Evolutionary conservation across 2,888 invertebrate species (phyloP).

Genomic region (Trachelus troglodyta): DNA sequence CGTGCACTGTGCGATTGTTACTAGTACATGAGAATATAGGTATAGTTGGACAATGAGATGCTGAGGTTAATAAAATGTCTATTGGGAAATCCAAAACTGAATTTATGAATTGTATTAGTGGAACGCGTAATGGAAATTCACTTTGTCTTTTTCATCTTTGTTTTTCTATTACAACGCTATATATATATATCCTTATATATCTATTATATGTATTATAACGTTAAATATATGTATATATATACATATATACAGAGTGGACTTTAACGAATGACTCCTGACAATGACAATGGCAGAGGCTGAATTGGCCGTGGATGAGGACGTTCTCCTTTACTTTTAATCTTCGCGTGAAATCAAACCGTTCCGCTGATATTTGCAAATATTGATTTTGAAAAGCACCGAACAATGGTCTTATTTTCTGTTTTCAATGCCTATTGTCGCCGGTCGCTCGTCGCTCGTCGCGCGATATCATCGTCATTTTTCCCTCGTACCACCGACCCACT

Average conservation of each 20-base stretch:
- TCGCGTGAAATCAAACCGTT: conserved; percentile 49
- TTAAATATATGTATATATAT: conserved; percentile 5
- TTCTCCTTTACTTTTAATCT: conserved; percentile 59
- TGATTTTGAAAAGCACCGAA: conserved; percentile 65
- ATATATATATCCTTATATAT: background rate
- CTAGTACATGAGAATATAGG: background rate
- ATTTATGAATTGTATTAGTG: background rate
- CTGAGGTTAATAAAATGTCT: too few species aligned
- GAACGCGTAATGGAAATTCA: background rate
- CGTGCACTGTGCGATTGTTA: background rate
- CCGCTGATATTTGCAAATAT: conserved; percentile 62
- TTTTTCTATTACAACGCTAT: background rate
- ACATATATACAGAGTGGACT: background rate
- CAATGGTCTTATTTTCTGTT: conserved; percentile 65
- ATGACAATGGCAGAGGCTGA: conserved; percentile 28
- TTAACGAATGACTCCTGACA: background rate
- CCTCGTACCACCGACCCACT: background rate
- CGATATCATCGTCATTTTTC: conserved; percentile 4
- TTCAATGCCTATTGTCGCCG: conserved; percentile 60
- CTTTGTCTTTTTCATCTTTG: background rate
- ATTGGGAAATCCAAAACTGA: background rate
- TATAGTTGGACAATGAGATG: background rate
- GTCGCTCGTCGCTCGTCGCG: conserved; percentile 36
- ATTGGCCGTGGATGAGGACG: conserved; percentile 35
- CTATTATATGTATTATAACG: background rate